These are phyloP conservation scores for Prosopocoilus inquinatus DNA, from an alignment of 2,888 invertebrate genomes.

Conservation along the genomic window DNA sequence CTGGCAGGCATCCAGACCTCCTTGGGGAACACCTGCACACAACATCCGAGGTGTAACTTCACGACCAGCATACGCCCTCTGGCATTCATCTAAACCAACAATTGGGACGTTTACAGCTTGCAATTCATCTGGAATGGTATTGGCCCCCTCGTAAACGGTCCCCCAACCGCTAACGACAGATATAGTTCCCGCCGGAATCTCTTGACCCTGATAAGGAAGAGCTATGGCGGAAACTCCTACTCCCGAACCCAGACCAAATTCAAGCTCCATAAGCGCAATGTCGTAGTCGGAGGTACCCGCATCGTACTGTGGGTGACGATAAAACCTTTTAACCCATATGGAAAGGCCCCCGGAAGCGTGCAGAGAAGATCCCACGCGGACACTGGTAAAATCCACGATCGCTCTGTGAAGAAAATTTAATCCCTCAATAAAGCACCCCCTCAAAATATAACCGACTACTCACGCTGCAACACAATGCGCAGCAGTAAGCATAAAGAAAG, in stretches of 20 bases:
- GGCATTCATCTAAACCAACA: slow-evolving; percentile 22
- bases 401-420: neutral
- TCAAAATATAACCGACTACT: slow-evolving; percentile 16
- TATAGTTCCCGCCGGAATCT: slow-evolving; percentile 9
- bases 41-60: slow-evolving; percentile 52
- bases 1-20: slow-evolving; percentile 57
- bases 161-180: slow-evolving; percentile 29
- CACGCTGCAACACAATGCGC: slow-evolving; percentile 51
- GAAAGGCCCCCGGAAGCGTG: slow-evolving; percentile 55
- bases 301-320: slow-evolving; percentile 52
- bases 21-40: slow-evolving; percentile 55
- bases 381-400: slow-evolving; percentile 13
- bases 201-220: slow-evolving; percentile 10
- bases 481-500: slow-evolving; percentile 53
- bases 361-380: slow-evolving; percentile 56
- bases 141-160: slow-evolving; percentile 14
- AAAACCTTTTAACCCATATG: slow-evolving; percentile 51
- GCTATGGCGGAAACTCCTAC: slow-evolving; percentile 49
- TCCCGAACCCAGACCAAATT: slow-evolving; percentile 43
- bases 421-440: neutral
- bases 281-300: slow-evolving; percentile 54
- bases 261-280: slow-evolving; percentile 52
- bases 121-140: slow-evolving; percentile 7
- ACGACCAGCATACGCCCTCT: slow-evolving; percentile 6
- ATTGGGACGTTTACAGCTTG: slow-evolving; percentile 23